phyloP scores from a whole-genome alignment of 2,888 invertebrate genomes.

The Drosophila picticornis region DNA sequence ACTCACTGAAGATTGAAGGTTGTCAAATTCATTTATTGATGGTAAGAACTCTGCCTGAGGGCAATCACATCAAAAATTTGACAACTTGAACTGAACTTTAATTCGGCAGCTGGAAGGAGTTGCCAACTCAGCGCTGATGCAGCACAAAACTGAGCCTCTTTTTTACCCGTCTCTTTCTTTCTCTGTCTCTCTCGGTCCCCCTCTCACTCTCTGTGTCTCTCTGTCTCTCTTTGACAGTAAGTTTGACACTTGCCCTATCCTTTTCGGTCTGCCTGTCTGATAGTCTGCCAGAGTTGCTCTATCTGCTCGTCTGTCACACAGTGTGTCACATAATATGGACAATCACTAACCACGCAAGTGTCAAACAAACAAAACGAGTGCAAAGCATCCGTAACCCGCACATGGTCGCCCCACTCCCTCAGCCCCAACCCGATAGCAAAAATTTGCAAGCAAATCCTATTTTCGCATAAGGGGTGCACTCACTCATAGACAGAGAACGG shows the following conservation, averaged over 20 bases:
- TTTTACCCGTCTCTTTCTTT: slow-evolving; percentile 1
- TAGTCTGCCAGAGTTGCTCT: slow-evolving; percentile 26
- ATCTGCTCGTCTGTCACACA: slow-evolving; percentile 49
- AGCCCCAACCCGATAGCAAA: slow-evolving; percentile 22
- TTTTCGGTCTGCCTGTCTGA: slow-evolving; percentile 10
- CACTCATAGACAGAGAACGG: slow-evolving; percentile 20
- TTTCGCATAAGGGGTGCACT: slow-evolving; percentile 61
- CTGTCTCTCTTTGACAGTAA: neutral
- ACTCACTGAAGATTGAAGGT: neutral
- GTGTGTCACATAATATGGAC: slow-evolving; percentile 75
- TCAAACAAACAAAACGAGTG: slow-evolving; percentile 72
- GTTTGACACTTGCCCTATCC: neutral
- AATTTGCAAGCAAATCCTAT: slow-evolving; percentile 77
- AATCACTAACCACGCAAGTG: slow-evolving; percentile 75
- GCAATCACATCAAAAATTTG: slow-evolving; percentile 46
- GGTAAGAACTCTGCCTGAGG: slow-evolving; percentile 17
- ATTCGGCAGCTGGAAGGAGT: slow-evolving; percentile 38
- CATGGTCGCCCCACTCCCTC: slow-evolving; percentile 18
- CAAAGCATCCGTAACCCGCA: slow-evolving; percentile 25
- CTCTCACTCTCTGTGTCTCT: neutral
- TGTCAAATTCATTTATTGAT: slow-evolving; percentile 4
- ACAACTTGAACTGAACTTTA: slow-evolving; percentile 48
- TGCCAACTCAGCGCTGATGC: slow-evolving; percentile 60
- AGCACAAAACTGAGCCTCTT: slow-evolving; percentile 46
- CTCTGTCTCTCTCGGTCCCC: neutral